Evolutionary conservation across 1,140 invertebrate species (phyloP), one percentile per base, ranked within the genome.

Genomic region (Aphidius gifuensis): DNA sequence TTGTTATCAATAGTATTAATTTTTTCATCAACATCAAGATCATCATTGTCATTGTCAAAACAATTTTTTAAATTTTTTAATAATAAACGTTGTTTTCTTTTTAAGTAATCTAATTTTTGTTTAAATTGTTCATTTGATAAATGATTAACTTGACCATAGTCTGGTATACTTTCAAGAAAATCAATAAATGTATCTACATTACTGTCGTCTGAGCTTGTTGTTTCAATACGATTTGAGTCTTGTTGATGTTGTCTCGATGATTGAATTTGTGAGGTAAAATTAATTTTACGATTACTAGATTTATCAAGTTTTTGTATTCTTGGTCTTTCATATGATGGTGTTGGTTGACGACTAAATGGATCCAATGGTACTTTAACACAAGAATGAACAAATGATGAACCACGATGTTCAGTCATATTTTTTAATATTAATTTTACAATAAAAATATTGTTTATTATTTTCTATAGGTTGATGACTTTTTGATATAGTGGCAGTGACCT

Each of bases 141-240:
- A 79, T 89, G 86, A 71, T 87, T 83, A 9, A 89, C 78, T 48
- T 89, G 87, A 46, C 82, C 83, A 65, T 89, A 89, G 68, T 89
- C 87, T 5, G 88, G 88, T 68, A 89, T 89, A 59, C 86, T 89
- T 42, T 83, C 80, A 44, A 86, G 82, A 73, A 89, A 90, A 45
- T 88, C 84, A 51, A 88, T 74, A 64, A 88, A 82, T 49, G 83
- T 85, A 49, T 85, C 82, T 6, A 82, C 71, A 58, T 62, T 62
- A 40, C 61, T 58, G 21, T 62, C 56, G n/a, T 62, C 61, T 51
- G 80, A 62, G 60, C 74, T 64, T 38, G 43, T 68, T 43, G 66
- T 62, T 61, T 60, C 65, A 4, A 51, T 59, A 23, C 23, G 50
- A n/a, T 68, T 66, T 2, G 55, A 64, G 1, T 73, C 66, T 0